Conservation (phyloP, 1,140 invertebrate genomes). For the Hypothenemus hampei region DNA sequence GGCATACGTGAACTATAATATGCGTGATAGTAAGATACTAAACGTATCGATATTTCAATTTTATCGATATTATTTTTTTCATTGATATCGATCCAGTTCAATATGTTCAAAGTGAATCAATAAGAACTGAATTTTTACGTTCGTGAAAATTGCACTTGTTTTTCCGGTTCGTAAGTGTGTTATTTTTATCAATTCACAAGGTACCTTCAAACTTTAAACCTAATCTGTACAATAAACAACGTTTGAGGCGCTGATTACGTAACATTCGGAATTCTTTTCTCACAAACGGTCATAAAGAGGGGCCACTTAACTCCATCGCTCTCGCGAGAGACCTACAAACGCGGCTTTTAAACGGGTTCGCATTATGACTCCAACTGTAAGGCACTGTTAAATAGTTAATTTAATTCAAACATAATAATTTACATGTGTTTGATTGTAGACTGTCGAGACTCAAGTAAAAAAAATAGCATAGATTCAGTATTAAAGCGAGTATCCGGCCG, state of each 20-base stretch:
- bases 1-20: too few species aligned
- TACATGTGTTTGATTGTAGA: background rate
- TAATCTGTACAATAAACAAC: constrained; percentile 31
- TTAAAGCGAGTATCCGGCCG: background rate
- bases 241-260: constrained; percentile 19
- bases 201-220: constrained; percentile 24
- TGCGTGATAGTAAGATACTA: background rate
- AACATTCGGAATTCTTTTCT: constrained; percentile 29
- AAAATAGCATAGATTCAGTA: background rate
- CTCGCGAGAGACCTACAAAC: background rate
- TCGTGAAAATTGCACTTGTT: too few species aligned
- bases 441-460: background rate
- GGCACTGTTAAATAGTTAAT: background rate
- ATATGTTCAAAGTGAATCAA: background rate
- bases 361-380: background rate
- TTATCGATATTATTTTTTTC: background rate
- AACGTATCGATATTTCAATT: background rate
- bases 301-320: constrained; percentile 14
- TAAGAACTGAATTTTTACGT: too few species aligned
- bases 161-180: background rate
- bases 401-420: background rate
- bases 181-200: constrained; percentile 17
- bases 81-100: background rate
- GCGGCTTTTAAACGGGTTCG: background rate
- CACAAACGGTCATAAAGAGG: constrained; percentile 23